Conservation (phyloP, 2,888 invertebrate genomes). For the Polydrusus cervinus region DNA sequence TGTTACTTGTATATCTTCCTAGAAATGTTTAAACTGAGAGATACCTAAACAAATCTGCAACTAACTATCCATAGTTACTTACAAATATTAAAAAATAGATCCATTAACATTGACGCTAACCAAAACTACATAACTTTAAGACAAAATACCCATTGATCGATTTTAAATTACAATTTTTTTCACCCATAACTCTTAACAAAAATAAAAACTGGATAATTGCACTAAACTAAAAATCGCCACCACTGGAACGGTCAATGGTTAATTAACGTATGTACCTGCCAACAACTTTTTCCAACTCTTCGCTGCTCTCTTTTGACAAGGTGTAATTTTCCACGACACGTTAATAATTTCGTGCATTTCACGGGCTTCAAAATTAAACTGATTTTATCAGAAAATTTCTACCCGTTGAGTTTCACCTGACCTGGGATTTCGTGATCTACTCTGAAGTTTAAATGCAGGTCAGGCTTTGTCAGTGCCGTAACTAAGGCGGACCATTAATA, state of each 20-base stretch:
- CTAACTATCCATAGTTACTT: too few relatives aligned
- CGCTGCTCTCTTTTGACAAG: constrained; percentile 24
- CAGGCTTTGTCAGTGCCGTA: not conserved
- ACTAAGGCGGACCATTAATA: too few relatives aligned
- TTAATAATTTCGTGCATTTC: constrained; percentile 24
- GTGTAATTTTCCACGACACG: constrained; percentile 21
- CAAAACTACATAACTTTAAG: too few relatives aligned
- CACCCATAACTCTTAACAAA: too few relatives aligned
- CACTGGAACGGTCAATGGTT: constrained; percentile 10
- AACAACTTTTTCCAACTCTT: constrained; percentile 24
- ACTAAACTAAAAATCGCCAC: not conserved
- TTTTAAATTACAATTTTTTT: too few relatives aligned
- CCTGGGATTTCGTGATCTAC: constrained; percentile 11
- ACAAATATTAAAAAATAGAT: too few relatives aligned
- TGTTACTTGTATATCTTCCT: too few relatives aligned
- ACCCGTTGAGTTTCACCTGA: constrained; percentile 21
- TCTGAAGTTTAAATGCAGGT: constrained; percentile 17
- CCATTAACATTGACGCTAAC: too few relatives aligned
- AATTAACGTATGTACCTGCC: constrained; percentile 23
- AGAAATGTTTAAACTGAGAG: too few relatives aligned
- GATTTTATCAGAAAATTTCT: constrained; percentile 38
- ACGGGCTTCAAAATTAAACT: constrained; percentile 25
- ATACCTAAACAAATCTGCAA: too few relatives aligned
- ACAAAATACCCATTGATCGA: too few relatives aligned
- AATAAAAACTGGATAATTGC: not conserved